Conservation (phyloP, 2,888 invertebrate species). For the Exocentrus adspersus region DNA sequence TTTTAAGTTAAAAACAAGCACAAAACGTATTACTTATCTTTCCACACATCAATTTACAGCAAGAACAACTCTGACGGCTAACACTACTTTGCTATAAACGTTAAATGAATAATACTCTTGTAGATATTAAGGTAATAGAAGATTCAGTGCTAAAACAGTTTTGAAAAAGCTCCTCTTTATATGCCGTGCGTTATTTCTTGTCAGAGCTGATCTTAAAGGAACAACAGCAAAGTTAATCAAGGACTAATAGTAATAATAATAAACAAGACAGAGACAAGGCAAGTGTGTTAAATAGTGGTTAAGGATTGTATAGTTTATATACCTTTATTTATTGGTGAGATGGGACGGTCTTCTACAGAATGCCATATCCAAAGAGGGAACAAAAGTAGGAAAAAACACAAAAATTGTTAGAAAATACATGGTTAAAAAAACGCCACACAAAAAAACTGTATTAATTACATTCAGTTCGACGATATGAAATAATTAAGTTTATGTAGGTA, state of each 20-base stretch:
- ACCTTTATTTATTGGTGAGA: conserved; percentile 54
- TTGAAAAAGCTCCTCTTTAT: too few relatives aligned
- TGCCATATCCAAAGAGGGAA: conserved; percentile 47
- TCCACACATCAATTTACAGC: conserved; percentile 6
- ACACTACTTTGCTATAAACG: too few relatives aligned
- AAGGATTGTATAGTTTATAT: conserved; percentile 53
- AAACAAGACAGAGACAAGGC: conserved; percentile 8
- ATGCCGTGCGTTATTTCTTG: not conserved
- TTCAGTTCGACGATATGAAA: conserved; percentile 3
- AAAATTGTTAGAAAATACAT: conserved; percentile 41
- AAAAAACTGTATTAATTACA: conserved; percentile 26
- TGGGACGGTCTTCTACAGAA: conserved; percentile 56
- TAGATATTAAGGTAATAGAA: too few relatives aligned
- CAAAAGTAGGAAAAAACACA: conserved; percentile 51
- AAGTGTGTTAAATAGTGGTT: conserved; percentile 7
- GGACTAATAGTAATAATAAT: too few relatives aligned
- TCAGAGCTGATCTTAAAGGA: not conserved
- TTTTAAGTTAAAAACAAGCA: not conserved
- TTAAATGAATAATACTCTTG: too few relatives aligned
- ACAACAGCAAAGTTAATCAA: not conserved
- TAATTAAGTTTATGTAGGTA: not conserved
- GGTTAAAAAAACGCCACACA: conserved; percentile 38
- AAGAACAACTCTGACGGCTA: not conserved
- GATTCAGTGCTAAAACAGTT: too few relatives aligned
- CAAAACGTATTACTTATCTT: not conserved